Evolutionary conservation across 2,113 vertebrate species (phyloP), one percentile per base, ranked within the genome.

Genomic region (Hydrochoerus hydrochaeris): DNA sequence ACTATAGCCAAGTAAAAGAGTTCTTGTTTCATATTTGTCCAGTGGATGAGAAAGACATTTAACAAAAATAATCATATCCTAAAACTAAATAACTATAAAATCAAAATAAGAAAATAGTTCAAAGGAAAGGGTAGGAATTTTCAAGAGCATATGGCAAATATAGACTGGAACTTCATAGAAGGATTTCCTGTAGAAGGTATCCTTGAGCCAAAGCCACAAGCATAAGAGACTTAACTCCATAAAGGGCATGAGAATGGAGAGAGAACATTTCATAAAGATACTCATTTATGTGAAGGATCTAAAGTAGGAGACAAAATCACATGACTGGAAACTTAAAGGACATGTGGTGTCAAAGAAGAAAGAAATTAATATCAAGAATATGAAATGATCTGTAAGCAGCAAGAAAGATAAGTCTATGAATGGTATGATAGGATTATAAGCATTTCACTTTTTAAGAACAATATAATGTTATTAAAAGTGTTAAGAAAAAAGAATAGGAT

Each of bases 1-100:
- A 65, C 0, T 83, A 16, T 32, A 88, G 5, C 38, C 67, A 92
- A 95, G 73, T 92, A 46, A 75, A 60, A 91, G 44, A 52, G 49
- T 65, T 5, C 38, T 92, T 77, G 46, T 88, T 95, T 92, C 69
- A 62, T 2, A 89, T 20, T 58, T 88, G 60, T 77, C 26, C 28
- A 62, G 30, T 46, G n/a, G 22, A n/a, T 46, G 44, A 71, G 35
- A 86, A 95, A 69, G 52, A 62, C 35, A 91, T 89, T 89, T 85
- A 60, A 41, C 35, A 89, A 85, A 95, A 95, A 81, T 91, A 91
- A 77, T 28, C n/a, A 92, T n/a, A 71, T 41, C 26, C 5, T 93
- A n/a, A 95, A 69, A 71, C 67, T 52, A 84, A 7, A 46, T 67
- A 78, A 26, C 30, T 30, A 41, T 30, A 38, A 62, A n/a, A 71